phyloP scores from a whole-genome alignment of 2,113 vertebrate genomes.

The Solea solea region DNA sequence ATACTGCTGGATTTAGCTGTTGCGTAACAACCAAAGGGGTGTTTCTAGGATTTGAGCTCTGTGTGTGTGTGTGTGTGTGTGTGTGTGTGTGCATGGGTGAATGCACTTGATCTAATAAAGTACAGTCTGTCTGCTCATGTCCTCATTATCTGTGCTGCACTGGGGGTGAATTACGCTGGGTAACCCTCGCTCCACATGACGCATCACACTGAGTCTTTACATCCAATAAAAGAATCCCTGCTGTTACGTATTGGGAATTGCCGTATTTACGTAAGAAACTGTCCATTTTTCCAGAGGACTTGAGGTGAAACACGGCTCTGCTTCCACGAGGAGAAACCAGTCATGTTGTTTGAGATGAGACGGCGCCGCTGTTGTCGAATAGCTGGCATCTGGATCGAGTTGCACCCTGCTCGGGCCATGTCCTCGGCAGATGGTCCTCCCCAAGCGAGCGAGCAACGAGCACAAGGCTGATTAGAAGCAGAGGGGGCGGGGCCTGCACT shows the following conservation, averaged over 20 bases:
- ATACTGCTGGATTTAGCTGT: slow-evolving; percentile 60
- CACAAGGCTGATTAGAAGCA: slow-evolving; percentile 72
- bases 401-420: slow-evolving; percentile 56
- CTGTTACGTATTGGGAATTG: too few species aligned
- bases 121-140: slow-evolving; percentile 37
- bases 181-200: neutral
- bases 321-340: slow-evolving; percentile 11
- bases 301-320: slow-evolving; percentile 3
- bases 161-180: neutral
- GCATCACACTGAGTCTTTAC: neutral
- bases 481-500: slow-evolving; percentile 50
- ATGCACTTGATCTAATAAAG: slow-evolving; percentile 59
- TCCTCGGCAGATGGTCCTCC: slow-evolving; percentile 67
- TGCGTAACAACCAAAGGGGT: slow-evolving; percentile 60
- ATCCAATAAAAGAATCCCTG: too few species aligned
- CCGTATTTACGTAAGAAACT: neutral
- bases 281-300: neutral
- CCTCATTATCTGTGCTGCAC: slow-evolving; percentile 36
- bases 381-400: slow-evolving; percentile 77
- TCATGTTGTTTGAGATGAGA: slow-evolving; percentile 41
- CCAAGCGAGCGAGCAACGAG: slow-evolving; percentile 67
- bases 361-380: slow-evolving; percentile 59
- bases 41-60: slow-evolving; percentile 52
- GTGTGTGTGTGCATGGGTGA: slow-evolving; percentile 29
- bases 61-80: slow-evolving; percentile 16